These are phyloP conservation scores for Bubo scandiacus DNA, from an alignment of 2,113 vertebrate genomes.

Conservation along the genomic window DNA sequence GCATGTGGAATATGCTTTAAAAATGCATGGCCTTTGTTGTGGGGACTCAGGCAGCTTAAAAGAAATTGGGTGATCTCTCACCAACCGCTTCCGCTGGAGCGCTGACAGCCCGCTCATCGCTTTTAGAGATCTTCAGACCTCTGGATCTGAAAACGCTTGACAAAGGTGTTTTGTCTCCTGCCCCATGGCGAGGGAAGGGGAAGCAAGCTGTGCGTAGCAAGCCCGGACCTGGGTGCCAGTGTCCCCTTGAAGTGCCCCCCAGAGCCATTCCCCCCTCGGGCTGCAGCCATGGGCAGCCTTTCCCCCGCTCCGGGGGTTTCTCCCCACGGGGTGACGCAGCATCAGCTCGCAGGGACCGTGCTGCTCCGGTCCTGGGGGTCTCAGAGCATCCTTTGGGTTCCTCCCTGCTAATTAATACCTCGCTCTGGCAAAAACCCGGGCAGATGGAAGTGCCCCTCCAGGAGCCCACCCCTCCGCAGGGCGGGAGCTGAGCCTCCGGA, in stretches of 20 bases:
- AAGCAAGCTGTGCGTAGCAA: neutral
- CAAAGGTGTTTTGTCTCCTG: neutral
- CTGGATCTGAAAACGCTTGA: neutral
- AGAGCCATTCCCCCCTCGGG: too few species aligned
- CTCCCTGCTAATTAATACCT: neutral
- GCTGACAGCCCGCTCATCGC: rapidly evolving
- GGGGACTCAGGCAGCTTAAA: neutral
- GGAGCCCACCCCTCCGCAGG: neutral
- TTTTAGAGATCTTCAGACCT: neutral
- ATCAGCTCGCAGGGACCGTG: rapidly evolving
- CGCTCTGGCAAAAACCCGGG: rapidly evolving
- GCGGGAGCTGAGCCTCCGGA: neutral
- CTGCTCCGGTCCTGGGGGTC: rapidly evolving
- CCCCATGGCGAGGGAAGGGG: neutral
- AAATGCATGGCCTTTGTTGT: neutral
- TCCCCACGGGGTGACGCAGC: rapidly evolving
- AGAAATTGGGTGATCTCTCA: neutral
- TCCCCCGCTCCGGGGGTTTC: neutral
- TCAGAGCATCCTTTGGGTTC: neutral
- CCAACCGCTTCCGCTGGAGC: rapidly evolving
- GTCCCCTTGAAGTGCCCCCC: neutral
- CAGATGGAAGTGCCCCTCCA: conserved; percentile 1
- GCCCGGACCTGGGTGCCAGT: rapidly evolving
- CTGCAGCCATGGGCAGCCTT: neutral
- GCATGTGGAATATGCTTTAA: neutral